Percentiles rank a stretch among this genome's conserved stretches.
Evolutionary conservation across 2,888 invertebrate genomes (phyloP).

Genomic region (Parascotia fuliginaria): DNA sequence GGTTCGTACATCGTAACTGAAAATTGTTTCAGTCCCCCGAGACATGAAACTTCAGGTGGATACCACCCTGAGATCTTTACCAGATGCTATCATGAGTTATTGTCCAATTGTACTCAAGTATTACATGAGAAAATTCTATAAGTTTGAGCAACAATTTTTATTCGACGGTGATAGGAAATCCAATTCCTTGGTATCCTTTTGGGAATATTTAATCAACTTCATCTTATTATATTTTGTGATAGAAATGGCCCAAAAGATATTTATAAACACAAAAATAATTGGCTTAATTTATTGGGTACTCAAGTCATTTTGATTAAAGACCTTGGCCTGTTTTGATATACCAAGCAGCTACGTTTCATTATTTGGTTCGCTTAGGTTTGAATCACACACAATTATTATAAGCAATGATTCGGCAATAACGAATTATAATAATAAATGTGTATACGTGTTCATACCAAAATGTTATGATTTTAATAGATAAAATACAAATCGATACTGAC

Average conservation of each 20-base stretch:
- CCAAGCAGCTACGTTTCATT: too few relatives aligned
- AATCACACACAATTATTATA: too few relatives aligned
- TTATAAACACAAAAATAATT: not conserved
- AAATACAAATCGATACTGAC: too few relatives aligned
- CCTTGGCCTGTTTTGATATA: too few relatives aligned
- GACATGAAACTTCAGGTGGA: conserved; percentile 56
- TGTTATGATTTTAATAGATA: too few relatives aligned
- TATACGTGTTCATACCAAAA: too few relatives aligned
- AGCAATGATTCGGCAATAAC: too few relatives aligned
- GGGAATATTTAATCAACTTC: not conserved
- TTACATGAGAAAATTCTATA: conserved; percentile 56
- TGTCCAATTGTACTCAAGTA: conserved; percentile 60
- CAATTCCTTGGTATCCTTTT: not conserved
- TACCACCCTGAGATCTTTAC: conserved; percentile 61
- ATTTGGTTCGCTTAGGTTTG: too few relatives aligned
- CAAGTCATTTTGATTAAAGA: too few relatives aligned
- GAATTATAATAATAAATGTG: too few relatives aligned
- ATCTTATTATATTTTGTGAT: not conserved
- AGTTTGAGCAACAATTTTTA: conserved; percentile 33
- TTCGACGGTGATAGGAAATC: not conserved
- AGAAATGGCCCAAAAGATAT: not conserved
- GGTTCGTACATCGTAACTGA: conserved; percentile 65
- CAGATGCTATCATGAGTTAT: conserved; percentile 77
- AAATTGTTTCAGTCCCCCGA: conserved; percentile 73
- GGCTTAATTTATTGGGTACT: not conserved